A percentile compares a stretch with the other conserved stretches of the same genome.
phyloP scores from a whole-genome alignment of 2,888 invertebrate genomes.

The Protodeltote pygarga region DNA sequence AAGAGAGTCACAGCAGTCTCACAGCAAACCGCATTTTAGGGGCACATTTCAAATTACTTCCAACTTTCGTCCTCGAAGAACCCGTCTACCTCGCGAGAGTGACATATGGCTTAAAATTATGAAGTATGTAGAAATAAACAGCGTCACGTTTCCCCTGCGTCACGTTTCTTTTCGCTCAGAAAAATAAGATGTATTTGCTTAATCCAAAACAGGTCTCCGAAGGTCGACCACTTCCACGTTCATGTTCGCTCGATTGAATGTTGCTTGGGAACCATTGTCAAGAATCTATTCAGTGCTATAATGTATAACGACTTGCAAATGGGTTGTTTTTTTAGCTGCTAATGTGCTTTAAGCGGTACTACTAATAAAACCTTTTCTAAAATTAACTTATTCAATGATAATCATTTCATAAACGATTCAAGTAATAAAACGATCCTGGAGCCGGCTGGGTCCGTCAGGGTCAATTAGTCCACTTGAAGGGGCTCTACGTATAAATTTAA shows the following conservation, averaged over 20 bases:
- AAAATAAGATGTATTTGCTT: constrained; percentile 66
- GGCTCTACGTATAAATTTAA: constrained; percentile 12
- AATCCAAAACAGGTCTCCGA: constrained; percentile 70
- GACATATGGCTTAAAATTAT: constrained; percentile 11
- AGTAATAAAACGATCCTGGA: constrained; percentile 1
- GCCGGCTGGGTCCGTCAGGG: constrained; percentile 9
- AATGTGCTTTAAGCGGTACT: not conserved
- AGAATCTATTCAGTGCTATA: constrained; percentile 27
- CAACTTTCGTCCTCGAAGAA: not conserved
- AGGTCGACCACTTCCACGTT: constrained; percentile 65
- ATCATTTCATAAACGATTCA: constrained; percentile 5
- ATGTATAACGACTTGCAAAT: constrained; percentile 1
- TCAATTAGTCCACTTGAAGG: constrained; percentile 17
- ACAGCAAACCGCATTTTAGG: not conserved
- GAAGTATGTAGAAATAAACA: constrained; percentile 24
- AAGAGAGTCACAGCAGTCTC: too few relatives aligned
- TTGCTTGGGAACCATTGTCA: constrained; percentile 33
- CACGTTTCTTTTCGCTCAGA: constrained; percentile 70
- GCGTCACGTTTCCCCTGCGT: constrained; percentile 58
- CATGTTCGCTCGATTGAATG: constrained; percentile 29
- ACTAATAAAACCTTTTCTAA: not conserved
- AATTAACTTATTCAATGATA: not conserved
- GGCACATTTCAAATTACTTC: not conserved
- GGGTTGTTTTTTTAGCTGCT: not conserved
- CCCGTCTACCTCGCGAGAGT: not conserved